These are phyloP conservation scores for Circaetus gallicus DNA, from an alignment of 2,113 vertebrate genomes.

Conservation along the genomic window DNA sequence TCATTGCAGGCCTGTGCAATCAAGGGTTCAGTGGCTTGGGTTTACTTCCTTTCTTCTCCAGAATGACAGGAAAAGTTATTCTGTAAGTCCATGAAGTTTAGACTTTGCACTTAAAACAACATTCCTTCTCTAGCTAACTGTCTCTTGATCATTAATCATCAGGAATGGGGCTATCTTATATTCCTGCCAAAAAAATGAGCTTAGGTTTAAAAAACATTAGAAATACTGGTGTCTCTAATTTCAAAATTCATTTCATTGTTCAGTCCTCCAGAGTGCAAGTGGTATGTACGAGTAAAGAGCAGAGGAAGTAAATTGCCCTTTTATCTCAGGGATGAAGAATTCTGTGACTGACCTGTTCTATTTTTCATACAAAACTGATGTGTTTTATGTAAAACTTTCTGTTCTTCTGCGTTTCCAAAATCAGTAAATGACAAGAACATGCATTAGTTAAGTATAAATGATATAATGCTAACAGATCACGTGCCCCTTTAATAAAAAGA, in stretches of 20 bases:
- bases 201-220: not conserved
- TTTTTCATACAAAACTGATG: not conserved
- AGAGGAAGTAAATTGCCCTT: not conserved
- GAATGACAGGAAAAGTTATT: not conserved
- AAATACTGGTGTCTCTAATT: not conserved
- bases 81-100: not conserved
- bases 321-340: not conserved
- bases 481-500: not conserved
- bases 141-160: not conserved
- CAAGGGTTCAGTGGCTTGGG: not conserved
- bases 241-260: not conserved
- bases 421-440: not conserved
- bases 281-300: not conserved
- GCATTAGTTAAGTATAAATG: not conserved
- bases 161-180: not conserved
- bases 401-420: not conserved
- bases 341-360: not conserved
- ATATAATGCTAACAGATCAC: too few species aligned
- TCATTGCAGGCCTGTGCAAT: not conserved
- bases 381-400: not conserved
- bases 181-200: not conserved
- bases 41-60: not conserved
- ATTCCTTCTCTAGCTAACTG: not conserved
- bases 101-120: not conserved
- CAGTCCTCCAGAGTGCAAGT: not conserved